phyloP scores from a whole-genome alignment of 2,888 invertebrate genomes.

The Drosophila mimetica region DNA sequence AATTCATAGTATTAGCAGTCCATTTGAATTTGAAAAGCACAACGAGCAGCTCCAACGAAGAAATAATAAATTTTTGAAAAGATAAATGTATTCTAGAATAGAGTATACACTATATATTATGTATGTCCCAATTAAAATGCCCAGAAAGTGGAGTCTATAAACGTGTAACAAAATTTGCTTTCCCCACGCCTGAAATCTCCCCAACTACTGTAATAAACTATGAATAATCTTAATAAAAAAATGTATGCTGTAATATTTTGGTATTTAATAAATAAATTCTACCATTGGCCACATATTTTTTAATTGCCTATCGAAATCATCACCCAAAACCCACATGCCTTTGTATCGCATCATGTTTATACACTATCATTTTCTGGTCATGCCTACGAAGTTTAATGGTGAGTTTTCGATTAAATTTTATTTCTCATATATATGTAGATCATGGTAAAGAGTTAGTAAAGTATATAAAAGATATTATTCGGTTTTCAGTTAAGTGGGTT shows the following conservation, averaged over 20 bases:
- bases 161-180: conserved; percentile 57
- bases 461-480: neutral
- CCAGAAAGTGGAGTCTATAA: conserved; percentile 82
- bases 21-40: conserved; percentile 15
- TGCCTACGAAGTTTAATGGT: conserved; percentile 13
- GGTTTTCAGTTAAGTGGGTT: too few relatives aligned
- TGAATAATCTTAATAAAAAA: conserved; percentile 54
- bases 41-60: conserved; percentile 7
- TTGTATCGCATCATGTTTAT: conserved; percentile 59
- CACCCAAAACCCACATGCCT: conserved; percentile 24
- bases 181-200: conserved; percentile 30
- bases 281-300: conserved; percentile 30
- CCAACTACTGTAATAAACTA: conserved; percentile 55
- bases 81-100: conserved; percentile 9
- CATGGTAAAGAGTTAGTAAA: neutral
- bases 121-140: conserved; percentile 44
- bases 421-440: neutral
- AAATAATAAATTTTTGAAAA: conserved; percentile 3
- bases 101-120: neutral
- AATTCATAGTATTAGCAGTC: conserved; percentile 66
- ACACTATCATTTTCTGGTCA: conserved; percentile 82
- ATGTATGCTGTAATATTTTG: conserved; percentile 63
- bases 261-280: conserved; percentile 53
- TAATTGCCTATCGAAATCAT: conserved; percentile 36
- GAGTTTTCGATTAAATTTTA: neutral